Evolutionary conservation across 1,140 invertebrate species (phyloP), one percentile per base, ranked within the genome.

Genomic region (Meteorus sp.): DNA sequence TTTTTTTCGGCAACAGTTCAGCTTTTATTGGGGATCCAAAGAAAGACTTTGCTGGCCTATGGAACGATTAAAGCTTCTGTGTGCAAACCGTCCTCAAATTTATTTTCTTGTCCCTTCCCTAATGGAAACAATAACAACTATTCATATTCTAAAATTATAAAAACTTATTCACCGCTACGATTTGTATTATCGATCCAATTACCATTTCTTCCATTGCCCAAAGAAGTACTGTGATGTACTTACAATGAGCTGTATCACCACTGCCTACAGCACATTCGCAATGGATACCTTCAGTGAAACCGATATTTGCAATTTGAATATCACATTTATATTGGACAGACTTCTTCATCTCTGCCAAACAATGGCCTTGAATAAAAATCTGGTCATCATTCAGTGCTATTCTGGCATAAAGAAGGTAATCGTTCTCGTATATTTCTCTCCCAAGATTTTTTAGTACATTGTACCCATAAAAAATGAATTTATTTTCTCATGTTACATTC

Each of bases 1-100:
- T 43, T 15, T n/a, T 27, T 29, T 55, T 55, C 27, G 35, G 52
- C n/a, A 55, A 55, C 20, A n/a, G 4, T 25, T 39, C 37, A 43
- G 52, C 52, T 55, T 55, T 41, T 13, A 55, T 43, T 6, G 35
- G 52, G 4, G 52, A 55, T 23, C 37, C 52, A 55, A n/a, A n/a
- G n/a, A n/a, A n/a, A n/a, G n/a, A n/a, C n/a, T n/a, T n/a, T n/a
- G n/a, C n/a, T n/a, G n/a, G 37, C 13, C 17, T 13, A 43, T 43
- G 52, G n/a, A 55, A 55, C 7, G 52, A 41, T 55, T 55, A 39
- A n/a, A 43, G 27, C 27, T 41, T 29, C 13, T 55, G 52, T 6
- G 37, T 55, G 20, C 51, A 53, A 53, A 37, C 51, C 39, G 51
- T 37, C 22, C 51, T 53, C 13, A 37, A 19, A 22, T 11, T 35